Base-by-base conservation (phyloP, 2,888 invertebrate species). In the Pammene fasciana region DNA sequence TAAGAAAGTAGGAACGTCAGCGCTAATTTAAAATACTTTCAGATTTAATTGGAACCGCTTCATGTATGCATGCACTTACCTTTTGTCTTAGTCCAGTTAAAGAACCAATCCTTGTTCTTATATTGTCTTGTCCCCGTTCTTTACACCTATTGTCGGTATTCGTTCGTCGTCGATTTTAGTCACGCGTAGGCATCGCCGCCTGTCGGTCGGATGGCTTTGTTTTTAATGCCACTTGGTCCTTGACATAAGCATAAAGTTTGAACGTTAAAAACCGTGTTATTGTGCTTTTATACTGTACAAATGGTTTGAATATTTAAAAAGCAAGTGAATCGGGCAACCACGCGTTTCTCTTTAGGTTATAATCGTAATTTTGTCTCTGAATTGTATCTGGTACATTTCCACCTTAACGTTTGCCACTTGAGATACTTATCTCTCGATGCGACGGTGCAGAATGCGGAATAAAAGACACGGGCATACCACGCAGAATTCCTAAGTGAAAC, bases 101-200 rank as follows among this genome's bases (percentile, higher is more conserved):
- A 75, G 34, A 72, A 70, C 71, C 72, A 72, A 74, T 79, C 75
- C 79, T 78, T 81, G 78, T 82, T 80, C 75, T 75, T 78, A 74
- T 74, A 74, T 75, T 75, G 75, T 79, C 74, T 61, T 79, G 79
- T 78, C 82, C 82, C 81, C 81, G 79, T 81, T 84, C 80, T 79
- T 82, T 78, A 76, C 75, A 79, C 78, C 77, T 79, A 81, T 79
- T 80, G 81, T 81, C 74, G 76, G 78, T 82, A 76, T 78, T 80
- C 75, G 75, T 77, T 78, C 78, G 80, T 78, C 80, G 80, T 79
- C 74, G 82, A 83, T 83, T 85, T 88, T 86, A 88, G 87, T 89
- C 86, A 88, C 87, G 87, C 85, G 86, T 86, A 86, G 82, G 84
- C 86, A 79, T 82, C 79, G 85, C 78, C 76, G 82, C 79, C 79